These are phyloP conservation scores for Saguinus imperator DNA, from an alignment of 2,113 vertebrate species.

Conservation along the genomic window DNA sequence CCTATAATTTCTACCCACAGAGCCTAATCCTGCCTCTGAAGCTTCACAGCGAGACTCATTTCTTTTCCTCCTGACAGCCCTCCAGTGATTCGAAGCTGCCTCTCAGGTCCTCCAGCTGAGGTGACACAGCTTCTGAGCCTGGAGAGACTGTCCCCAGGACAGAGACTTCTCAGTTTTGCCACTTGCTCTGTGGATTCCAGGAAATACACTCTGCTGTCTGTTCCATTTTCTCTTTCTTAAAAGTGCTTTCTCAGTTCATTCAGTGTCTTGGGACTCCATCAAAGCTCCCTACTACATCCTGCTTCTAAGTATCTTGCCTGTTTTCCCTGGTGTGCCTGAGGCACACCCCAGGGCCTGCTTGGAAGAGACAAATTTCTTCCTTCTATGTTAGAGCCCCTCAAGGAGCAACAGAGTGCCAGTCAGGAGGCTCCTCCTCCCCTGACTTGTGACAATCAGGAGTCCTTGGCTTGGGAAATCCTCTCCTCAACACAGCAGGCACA, in stretches of 20 bases:
- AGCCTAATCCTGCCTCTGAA: slow-evolving; percentile 33
- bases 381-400: not conserved
- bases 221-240: not conserved
- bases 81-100: not conserved
- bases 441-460: not conserved
- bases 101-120: slow-evolving; percentile 25
- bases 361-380: not conserved
- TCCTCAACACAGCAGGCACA: not conserved
- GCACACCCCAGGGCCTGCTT: not conserved
- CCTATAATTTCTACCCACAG: slow-evolving; percentile 49
- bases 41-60: not conserved
- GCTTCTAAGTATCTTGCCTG: not conserved
- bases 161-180: not conserved
- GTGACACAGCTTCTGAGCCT: not conserved
- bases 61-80: not conserved
- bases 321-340: fast-evolving
- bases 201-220: not conserved
- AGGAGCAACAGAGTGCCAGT: not conserved
- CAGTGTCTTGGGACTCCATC: not conserved
- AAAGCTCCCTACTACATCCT: not conserved
- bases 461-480: not conserved
- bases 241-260: not conserved
- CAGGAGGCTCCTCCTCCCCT: not conserved
- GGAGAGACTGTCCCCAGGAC: not conserved
- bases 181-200: not conserved